phyloP scores from a whole-genome alignment of 2,888 invertebrate genomes.

The Acanthosepion pharaonis region DNA sequence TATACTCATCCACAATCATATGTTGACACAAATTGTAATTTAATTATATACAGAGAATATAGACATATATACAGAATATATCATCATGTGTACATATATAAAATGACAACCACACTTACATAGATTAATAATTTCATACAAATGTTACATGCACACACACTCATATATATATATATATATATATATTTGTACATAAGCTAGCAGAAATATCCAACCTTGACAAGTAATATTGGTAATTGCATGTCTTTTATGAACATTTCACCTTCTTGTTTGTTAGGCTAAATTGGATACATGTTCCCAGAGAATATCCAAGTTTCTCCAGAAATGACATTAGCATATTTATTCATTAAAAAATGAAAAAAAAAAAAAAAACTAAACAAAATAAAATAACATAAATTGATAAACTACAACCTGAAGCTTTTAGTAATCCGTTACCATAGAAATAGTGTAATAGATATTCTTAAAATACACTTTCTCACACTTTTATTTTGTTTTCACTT shows the following conservation, averaged over 20 bases:
- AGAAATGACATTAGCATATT: conserved; percentile 1
- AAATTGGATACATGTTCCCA: neutral
- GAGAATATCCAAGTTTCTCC: neutral
- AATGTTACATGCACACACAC: neutral
- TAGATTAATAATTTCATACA: too few relatives aligned
- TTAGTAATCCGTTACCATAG: conserved; percentile 12
- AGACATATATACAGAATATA: too few relatives aligned
- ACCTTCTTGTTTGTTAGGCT: neutral
- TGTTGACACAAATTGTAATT: too few relatives aligned
- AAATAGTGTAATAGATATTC: conserved; percentile 20
- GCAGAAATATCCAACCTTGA: neutral
- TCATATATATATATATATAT: neutral
- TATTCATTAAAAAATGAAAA: conserved; percentile 25
- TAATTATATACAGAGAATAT: too few relatives aligned
- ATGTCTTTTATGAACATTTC: neutral
- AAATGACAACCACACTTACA: too few relatives aligned
- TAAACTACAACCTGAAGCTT: neutral
- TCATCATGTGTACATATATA: too few relatives aligned
- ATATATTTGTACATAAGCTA: neutral
- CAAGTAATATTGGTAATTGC: conserved; percentile 7
- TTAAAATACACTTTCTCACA: neutral
- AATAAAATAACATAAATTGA: neutral
- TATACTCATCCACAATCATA: too few relatives aligned
- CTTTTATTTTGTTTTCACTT: neutral
- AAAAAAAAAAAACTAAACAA: neutral